Conservation (phyloP, 2,113 vertebrate species). For the Zosterops pallidus region DNA sequence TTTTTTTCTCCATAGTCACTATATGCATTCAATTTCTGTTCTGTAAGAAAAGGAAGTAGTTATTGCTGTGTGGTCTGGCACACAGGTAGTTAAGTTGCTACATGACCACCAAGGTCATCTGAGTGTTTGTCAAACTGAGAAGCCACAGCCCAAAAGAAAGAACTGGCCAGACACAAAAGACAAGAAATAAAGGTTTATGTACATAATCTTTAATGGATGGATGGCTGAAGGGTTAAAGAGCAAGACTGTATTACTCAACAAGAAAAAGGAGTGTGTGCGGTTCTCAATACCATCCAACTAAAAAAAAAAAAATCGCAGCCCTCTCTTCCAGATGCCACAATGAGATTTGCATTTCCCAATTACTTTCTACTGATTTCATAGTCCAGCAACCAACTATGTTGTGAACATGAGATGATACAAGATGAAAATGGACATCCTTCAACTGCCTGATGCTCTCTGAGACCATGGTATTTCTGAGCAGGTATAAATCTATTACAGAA, state of each 20-base stretch:
- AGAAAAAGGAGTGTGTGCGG: accelerated
- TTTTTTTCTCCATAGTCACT: not conserved
- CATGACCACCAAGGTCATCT: not conserved
- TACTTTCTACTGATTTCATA: not conserved
- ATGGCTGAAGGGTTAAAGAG: not conserved
- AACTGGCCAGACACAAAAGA: not conserved
- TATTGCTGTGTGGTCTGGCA: not conserved
- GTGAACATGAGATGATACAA: not conserved
- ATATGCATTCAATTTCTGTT: not conserved
- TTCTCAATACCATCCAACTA: not conserved
- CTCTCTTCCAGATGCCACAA: not conserved
- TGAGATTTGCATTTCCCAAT: not conserved
- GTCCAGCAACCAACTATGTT: not conserved
- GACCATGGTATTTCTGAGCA: not conserved
- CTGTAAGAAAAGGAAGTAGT: not conserved
- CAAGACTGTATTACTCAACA: not conserved
- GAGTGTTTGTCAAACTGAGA: not conserved
- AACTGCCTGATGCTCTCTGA: not conserved
- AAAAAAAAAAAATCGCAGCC: not conserved
- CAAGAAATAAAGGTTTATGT: not conserved
- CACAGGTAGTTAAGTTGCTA: not conserved
- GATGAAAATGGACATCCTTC: not conserved
- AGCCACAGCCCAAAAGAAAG: not conserved
- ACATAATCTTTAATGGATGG: not conserved
- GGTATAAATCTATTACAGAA: not conserved